Base-by-base conservation (phyloP, 2,888 invertebrate genomes). In the Cheilosia soror region DNA sequence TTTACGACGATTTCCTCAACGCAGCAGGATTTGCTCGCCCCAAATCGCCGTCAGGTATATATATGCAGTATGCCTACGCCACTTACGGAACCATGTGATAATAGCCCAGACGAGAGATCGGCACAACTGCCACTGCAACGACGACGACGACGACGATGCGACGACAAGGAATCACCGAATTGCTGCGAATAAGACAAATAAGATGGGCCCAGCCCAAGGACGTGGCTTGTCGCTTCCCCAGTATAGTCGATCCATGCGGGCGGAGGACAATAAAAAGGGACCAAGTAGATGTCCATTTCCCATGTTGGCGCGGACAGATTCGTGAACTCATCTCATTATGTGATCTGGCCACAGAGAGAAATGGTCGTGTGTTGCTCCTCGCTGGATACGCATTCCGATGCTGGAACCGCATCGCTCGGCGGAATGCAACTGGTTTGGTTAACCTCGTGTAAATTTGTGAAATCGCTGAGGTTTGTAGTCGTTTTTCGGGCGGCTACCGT, bases 381-480 rank as follows among this genome's bases (percentile, higher is more conserved):
- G 51, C 72, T 76, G 85, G 75, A 72, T 80, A 81, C 81, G 85
- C 80, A 85, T 80, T 85, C 80, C 80, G 20, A 58, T 55, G 57
- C 33, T 63, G 66, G 71, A 69, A 72, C 55, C 72, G 76, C 75
- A 72, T 79, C 71, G 62, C 60, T 76, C 49, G 72, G 85, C 47
- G 76, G 85, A 85, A 85, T 85, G 80, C 72, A 72, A 81, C 80
- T 72, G 85, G 85, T 81, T 85, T 69, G 85, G 85, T 85, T 85
- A 81, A 81, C 85, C 72, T 76, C 81, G 85, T 85, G 85, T 85
- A 85, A 81, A 85, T 85, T 85, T 85, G 85, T 85, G 85, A 77
- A 85, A 85, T 85, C 72, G 77, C 63, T 68, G 80, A 72, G 68
- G 80, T 85, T 58, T 85, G 85, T 80, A 80, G 80, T 77, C 57